A percentile compares a stretch with the other conserved stretches of the same genome.
These are phyloP conservation scores for Callimorpha dominula DNA, from an alignment of 2,888 invertebrate genomes.

Conservation along the genomic window DNA sequence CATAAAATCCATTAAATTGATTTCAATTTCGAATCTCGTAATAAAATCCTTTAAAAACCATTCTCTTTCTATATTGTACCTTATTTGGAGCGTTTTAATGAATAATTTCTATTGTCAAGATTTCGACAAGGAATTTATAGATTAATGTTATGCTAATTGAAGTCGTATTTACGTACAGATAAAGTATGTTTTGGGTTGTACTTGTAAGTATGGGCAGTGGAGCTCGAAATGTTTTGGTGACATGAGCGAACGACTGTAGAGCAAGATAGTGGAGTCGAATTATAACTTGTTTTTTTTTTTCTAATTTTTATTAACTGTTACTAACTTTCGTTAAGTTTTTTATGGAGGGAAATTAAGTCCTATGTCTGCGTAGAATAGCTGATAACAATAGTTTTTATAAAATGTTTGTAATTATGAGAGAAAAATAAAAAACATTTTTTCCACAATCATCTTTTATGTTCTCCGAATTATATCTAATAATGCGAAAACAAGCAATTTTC, in stretches of 20 bases:
- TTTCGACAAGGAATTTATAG: conserved; percentile 34
- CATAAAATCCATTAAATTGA: conserved; percentile 37
- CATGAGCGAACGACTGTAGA: conserved; percentile 75
- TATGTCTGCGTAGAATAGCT: too few relatives aligned
- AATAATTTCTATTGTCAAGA: conserved; percentile 23
- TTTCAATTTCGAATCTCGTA: conserved; percentile 56
- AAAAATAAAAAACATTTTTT: too few relatives aligned
- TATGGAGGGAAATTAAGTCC: too few relatives aligned
- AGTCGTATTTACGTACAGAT: conserved; percentile 42
- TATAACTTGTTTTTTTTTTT: conserved; percentile 7
- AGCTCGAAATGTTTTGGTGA: conserved; percentile 86
- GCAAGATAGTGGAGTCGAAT: conserved; percentile 60
- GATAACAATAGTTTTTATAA: too few relatives aligned
- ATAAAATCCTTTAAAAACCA: conserved; percentile 53
- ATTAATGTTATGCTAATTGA: conserved; percentile 60
- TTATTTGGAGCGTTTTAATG: conserved; percentile 35
- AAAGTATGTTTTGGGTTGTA: conserved; percentile 37
- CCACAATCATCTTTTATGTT: too few relatives aligned
- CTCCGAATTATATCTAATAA: too few relatives aligned
- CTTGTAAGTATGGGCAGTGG: conserved; percentile 65
- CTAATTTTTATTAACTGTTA: conserved; percentile 6
- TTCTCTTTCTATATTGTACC: conserved; percentile 47
- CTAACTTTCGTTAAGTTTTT: too few relatives aligned
- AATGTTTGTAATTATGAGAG: too few relatives aligned
- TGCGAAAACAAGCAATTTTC: too few relatives aligned